Evolutionary conservation across 2,888 invertebrate species (phyloP), one percentile per base, ranked within the genome.

Genomic region (Craniophora ligustri): DNA sequence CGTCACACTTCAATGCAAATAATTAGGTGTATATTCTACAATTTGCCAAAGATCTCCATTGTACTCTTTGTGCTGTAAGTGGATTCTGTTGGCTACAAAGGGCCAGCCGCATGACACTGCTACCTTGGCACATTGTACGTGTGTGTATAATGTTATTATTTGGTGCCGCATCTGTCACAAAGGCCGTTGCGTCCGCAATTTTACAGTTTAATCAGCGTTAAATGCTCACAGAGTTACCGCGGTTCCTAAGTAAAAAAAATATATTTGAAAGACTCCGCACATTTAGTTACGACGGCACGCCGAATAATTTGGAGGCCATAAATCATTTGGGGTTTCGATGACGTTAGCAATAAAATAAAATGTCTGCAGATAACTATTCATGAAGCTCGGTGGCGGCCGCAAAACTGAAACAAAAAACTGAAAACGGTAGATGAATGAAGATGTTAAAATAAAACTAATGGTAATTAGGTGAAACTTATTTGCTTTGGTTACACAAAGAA

Each of bases 131-230:
- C 45, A 58, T 68, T 72, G 76, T 87, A 82, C 86, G 88, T 86
- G 87, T 88, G 87, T 89, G 84, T 82, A 86, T 92, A 91, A 92
- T 91, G 86, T 90, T 91, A 92, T 92, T 92, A 92, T 92, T 86
- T 85, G 75, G 76, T 74, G 89, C 90, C 89, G 86, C 93, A 93
- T 93, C 92, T 93, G 92, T 92, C 92, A 89, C 88, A 91, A 89
- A 89, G 85, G 82, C 83, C 86, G 85, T 88, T 89, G 87, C 87
- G 88, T 88, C 67, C 77, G 87, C 90, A 92, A 93, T 93, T 93
- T 93, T 91, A 93, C 92, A 93, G 92, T 93, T 92, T 93, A 93
- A 93, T 93, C 91, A 93, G 92, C 93, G 93, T 93, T 93, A 92
- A 93, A 93, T 92, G 88, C 83, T 83, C 81, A 86, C 85, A 91